Conservation (phyloP, 1,140 invertebrate species). For the Leptestheria dahalacensis region DNA sequence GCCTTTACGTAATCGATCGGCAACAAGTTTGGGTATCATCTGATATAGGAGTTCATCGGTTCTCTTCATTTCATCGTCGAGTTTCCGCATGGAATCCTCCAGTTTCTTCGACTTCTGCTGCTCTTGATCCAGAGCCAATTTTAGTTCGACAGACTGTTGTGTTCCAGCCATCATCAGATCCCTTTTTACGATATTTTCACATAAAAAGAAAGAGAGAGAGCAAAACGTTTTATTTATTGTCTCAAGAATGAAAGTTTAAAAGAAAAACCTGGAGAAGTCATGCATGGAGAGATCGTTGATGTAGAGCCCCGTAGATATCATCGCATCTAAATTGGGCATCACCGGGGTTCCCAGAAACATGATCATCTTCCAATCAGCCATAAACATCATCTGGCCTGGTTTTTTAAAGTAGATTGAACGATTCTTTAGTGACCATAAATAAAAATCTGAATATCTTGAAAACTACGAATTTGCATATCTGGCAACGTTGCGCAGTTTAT, state of each 20-base stretch:
- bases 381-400: constrained; percentile 91
- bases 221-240: neutral
- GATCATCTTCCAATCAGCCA: constrained; percentile 94
- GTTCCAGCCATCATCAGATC: constrained; percentile 92
- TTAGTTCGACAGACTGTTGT: constrained; percentile 91
- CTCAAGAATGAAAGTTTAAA: neutral
- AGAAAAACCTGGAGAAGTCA: constrained; percentile 71
- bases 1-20: constrained; percentile 75
- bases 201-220: constrained; percentile 16
- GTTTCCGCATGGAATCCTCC: constrained; percentile 87
- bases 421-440: too few relatives aligned
- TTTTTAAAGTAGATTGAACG: too few relatives aligned
- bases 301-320: constrained; percentile 78
- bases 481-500: too few relatives aligned
- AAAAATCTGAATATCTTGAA: too few relatives aligned
- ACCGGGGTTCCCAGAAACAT: constrained; percentile 91
- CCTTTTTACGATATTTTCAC: constrained; percentile 31
- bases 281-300: constrained; percentile 97
- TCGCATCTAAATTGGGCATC: constrained; percentile 76
- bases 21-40: constrained; percentile 96
- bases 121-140: constrained; percentile 87
- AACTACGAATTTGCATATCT: too few relatives aligned
- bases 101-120: constrained; percentile 91
- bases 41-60: constrained; percentile 92
- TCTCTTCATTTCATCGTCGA: constrained; percentile 88